Base-by-base conservation (phyloP, 2,797 vertebrate genomes). In the Spheniscus humboldti region DNA sequence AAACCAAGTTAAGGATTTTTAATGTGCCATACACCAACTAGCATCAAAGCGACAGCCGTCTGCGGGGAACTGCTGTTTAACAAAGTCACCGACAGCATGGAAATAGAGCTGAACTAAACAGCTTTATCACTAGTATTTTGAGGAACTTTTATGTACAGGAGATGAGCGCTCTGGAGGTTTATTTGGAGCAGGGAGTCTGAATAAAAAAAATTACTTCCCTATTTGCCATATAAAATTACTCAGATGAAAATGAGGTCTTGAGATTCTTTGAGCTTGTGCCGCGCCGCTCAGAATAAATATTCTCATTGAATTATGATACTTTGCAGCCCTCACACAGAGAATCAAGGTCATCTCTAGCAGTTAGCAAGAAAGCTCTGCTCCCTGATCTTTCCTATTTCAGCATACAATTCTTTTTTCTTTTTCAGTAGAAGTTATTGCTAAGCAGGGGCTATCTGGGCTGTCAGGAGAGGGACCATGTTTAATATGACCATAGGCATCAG, bases 1-100 rank as follows among this genome's bases (percentile, higher is more conserved):
- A 90, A 95, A 24, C 35, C 75, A 39, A 95, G 93, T 77, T 68
- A 63, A 75, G 90, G 94, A 37, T 77, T 94, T 96, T 87, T 77
- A 74, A 92, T 91, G 94, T 64, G 74, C 84, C 57, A 5, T 35
- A 9, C 67, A 53, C 55, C 90, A 71, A 43, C n/a, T 8, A 55
- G 86, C 93, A 96, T 96, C 95, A 95, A 96, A 96, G 93, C 31
- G 1, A 16, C 63, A 28, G 82, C 9, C 5, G 1, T 77, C 88
- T 74, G 83, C 81, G n/a, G 95, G 90, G 92, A 67, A 71, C 91
- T 48, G 91, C 94, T 81, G 82, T n/a, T 75, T 57, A 81, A 68
- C 92, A 73, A 35, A 92, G 95, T 52, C 83, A 92, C 90, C 4
- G 1, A 53, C 2, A 60, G 83, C 90, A 73, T 0, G 1, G 67